Conservation (phyloP, 2,888 invertebrate species). For the Lycia hirtaria region DNA sequence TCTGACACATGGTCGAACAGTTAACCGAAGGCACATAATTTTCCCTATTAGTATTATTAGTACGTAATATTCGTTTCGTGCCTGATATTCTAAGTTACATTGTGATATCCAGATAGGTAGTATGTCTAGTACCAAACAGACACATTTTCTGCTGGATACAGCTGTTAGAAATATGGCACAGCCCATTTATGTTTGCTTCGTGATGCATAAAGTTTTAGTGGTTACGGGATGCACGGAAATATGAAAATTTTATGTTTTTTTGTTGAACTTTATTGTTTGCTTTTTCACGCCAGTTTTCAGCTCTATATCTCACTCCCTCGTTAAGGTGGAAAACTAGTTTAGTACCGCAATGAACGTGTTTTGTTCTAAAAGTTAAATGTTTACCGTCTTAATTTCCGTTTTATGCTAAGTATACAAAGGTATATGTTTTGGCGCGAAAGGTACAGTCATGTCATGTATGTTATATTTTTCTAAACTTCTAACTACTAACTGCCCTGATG, state of each 20-base stretch:
- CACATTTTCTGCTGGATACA: slow-evolving; percentile 60
- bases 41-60: too few relatives aligned
- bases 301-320: slow-evolving; percentile 20
- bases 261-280: slow-evolving; percentile 54
- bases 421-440: too few relatives aligned
- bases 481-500: too few relatives aligned
- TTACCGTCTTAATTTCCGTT: slow-evolving; percentile 6
- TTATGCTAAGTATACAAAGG: background rate
- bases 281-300: slow-evolving; percentile 32
- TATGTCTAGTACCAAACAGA: slow-evolving; percentile 26
- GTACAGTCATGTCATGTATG: too few relatives aligned
- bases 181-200: slow-evolving; percentile 39
- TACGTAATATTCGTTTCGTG: too few relatives aligned
- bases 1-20: too few relatives aligned
- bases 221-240: slow-evolving; percentile 56
- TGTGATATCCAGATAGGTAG: too few relatives aligned
- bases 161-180: slow-evolving; percentile 28
- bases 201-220: slow-evolving; percentile 58
- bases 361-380: slow-evolving; percentile 7
- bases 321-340: slow-evolving; percentile 20
- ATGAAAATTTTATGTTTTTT: slow-evolving; percentile 64
- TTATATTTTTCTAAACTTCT: too few relatives aligned
- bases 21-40: too few relatives aligned
- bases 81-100: too few relatives aligned
- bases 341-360: background rate